Percentiles rank a stretch among this genome's conserved stretches.
These are phyloP conservation scores for Daboia siamensis DNA, from an alignment of 2,113 vertebrate genomes.

Conservation along the genomic window DNA sequence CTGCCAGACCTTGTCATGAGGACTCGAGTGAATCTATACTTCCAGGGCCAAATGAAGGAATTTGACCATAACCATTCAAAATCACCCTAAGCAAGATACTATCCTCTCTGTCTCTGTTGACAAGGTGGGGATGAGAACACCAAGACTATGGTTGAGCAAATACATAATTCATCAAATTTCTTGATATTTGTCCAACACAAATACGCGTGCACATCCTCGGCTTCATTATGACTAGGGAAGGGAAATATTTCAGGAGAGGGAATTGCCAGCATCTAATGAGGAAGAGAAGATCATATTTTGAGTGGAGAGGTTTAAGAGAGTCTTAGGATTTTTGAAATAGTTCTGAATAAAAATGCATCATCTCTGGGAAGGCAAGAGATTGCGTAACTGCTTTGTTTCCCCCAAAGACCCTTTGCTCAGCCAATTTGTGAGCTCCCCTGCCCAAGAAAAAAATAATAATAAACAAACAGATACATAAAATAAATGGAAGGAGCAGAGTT, in stretches of 20 bases:
- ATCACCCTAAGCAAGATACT: not conserved
- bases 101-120: not conserved
- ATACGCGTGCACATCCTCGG: not conserved
- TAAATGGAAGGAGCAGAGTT: not conserved
- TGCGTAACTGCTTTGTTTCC: not conserved
- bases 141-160: not conserved
- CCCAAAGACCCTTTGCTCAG: conserved; percentile 39
- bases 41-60: not conserved
- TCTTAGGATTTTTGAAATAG: conserved; percentile 14
- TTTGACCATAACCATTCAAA: not conserved
- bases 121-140: not conserved
- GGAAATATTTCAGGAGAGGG: not conserved
- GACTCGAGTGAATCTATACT: not conserved
- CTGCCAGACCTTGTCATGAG: not conserved
- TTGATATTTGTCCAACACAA: not conserved
- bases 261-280: not conserved
- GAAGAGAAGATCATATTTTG: conserved; percentile 27
- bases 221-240: not conserved
- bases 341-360: not conserved
- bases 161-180: not conserved
- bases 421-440: not conserved
- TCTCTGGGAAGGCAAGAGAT: not conserved
- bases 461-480: not conserved
- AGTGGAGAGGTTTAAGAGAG: conserved; percentile 27
- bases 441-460: not conserved